These are phyloP conservation scores for Meliscaeva auricollis DNA, from an alignment of 2,888 invertebrate genomes.

Conservation along the genomic window DNA sequence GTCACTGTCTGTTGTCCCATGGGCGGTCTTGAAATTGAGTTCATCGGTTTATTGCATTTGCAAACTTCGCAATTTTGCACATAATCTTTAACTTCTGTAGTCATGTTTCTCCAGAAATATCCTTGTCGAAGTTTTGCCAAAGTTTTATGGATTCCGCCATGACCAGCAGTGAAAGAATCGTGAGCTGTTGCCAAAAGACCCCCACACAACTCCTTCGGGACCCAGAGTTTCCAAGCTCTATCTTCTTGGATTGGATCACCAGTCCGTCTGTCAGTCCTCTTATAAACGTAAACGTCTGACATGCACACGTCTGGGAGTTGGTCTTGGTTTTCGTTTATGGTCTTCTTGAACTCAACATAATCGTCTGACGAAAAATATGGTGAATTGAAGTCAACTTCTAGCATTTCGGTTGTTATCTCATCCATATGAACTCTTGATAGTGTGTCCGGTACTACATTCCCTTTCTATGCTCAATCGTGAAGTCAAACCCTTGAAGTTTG, in stretches of 20 bases:
- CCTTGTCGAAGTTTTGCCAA: conserved; percentile 13
- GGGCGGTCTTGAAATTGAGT: conserved; percentile 39
- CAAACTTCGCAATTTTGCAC: conserved; percentile 42
- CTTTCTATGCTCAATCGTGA: not conserved
- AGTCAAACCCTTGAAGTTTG: not conserved
- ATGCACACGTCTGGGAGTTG: not conserved
- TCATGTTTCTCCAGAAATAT: not conserved
- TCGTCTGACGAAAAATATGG: conserved; percentile 10
- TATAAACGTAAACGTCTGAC: conserved; percentile 29
- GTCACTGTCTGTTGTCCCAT: conserved; percentile 40
- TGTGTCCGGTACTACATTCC: not conserved
- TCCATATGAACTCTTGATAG: conserved; percentile 4
- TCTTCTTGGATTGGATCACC: conserved; percentile 34
- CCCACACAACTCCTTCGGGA: conserved; percentile 28
- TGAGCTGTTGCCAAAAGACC: conserved; percentile 21
- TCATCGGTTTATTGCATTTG: conserved; percentile 42
- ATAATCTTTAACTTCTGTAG: not conserved
- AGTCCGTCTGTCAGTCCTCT: not conserved
- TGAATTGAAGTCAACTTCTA: no score
- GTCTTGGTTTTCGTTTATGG: not conserved
- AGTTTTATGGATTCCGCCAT: conserved; percentile 54
- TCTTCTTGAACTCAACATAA: not conserved
- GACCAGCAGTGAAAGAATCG: conserved; percentile 17
- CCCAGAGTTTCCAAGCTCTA: conserved; percentile 48
- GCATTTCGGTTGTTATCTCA: not conserved